A percentile compares a stretch with the other conserved stretches of the same genome.
phyloP scores from a whole-genome alignment of 2,113 vertebrate species.

The Myotis yumanensis region DNA sequence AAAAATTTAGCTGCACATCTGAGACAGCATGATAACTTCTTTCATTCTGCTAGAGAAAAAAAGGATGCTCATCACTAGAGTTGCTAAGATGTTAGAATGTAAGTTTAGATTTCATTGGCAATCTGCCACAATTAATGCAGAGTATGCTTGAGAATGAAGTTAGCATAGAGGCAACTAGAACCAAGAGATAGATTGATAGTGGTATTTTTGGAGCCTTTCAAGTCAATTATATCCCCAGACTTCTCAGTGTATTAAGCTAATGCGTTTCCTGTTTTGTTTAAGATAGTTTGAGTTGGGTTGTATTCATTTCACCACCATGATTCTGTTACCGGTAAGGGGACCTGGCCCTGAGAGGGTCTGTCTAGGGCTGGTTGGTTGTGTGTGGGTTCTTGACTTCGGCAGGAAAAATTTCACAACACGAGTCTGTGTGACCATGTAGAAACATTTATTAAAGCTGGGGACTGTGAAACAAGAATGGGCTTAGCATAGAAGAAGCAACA shows the following conservation, averaged over 20 bases:
- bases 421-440: no score
- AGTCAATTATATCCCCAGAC: background rate
- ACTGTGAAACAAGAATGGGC: no score
- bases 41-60: slow-evolving; percentile 15
- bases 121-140: background rate
- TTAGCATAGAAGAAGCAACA: no score
- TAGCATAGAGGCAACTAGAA: background rate
- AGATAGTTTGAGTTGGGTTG: background rate
- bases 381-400: no score
- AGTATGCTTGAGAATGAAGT: background rate
- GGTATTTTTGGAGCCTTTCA: background rate
- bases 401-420: no score
- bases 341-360: no score
- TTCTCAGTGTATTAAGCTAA: background rate
- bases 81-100: background rate
- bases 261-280: background rate
- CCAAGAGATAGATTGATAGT: no score
- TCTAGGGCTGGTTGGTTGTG: no score
- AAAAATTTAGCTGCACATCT: background rate
- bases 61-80: background rate
- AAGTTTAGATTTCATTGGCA: background rate
- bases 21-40: background rate
- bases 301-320: background rate
- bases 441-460: no score
- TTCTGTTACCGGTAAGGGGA: background rate